A percentile compares a stretch with the other conserved stretches of the same genome.
phyloP scores from a whole-genome alignment of 2,888 invertebrate species.

The Xestia sexstrigata region DNA sequence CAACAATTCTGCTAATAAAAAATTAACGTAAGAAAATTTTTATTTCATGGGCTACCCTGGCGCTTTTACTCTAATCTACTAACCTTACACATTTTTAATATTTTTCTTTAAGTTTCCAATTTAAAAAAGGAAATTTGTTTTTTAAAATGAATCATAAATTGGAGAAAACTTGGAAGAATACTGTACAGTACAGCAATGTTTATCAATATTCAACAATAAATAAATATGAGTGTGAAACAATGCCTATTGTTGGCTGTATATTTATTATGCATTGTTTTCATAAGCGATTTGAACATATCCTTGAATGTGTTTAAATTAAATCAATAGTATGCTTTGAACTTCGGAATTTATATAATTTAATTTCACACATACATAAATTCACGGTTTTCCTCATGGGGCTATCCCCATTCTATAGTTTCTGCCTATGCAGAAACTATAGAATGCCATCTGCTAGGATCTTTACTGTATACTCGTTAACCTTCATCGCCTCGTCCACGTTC shows the following conservation, averaged over 20 bases:
- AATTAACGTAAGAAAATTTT: too few species aligned
- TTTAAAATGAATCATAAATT: slow-evolving; percentile 1
- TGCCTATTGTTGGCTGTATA: slow-evolving; percentile 39
- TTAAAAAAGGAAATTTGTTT: neutral
- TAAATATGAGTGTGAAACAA: slow-evolving; percentile 46
- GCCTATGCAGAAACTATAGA: neutral
- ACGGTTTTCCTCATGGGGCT: neutral
- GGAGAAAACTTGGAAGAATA: neutral
- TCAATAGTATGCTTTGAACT: slow-evolving; percentile 7
- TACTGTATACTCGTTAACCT: too few species aligned
- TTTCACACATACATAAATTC: neutral
- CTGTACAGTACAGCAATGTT: slow-evolving; percentile 15
- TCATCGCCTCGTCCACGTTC: neutral
- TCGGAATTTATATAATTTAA: neutral
- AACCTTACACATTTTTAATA: too few species aligned
- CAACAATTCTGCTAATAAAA: neutral
- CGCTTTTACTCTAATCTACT: too few species aligned
- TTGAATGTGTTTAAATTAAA: slow-evolving; percentile 35
- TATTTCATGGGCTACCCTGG: too few species aligned
- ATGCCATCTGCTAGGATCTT: neutral
- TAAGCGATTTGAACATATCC: slow-evolving; percentile 31
- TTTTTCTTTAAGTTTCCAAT: neutral
- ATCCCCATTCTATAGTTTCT: too few species aligned
- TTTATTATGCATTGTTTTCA: slow-evolving; percentile 58
- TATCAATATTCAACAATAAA: slow-evolving; percentile 55